phyloP scores from a whole-genome alignment of 1,140 invertebrate species.

The Amphibalanus amphitrite region DNA sequence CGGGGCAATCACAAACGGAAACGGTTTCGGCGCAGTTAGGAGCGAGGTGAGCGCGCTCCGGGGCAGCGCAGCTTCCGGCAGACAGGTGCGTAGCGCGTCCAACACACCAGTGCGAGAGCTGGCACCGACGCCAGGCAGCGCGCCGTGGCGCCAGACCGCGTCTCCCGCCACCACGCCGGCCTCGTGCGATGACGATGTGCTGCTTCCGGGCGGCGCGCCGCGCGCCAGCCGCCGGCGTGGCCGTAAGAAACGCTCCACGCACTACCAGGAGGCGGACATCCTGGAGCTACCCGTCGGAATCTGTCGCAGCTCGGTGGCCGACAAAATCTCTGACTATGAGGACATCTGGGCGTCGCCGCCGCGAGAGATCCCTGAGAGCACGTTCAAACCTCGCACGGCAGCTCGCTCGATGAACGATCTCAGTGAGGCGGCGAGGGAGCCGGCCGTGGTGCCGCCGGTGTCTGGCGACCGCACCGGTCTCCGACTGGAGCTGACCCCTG shows the following conservation, averaged over 20 bases:
- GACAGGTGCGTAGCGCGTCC: too few relatives aligned
- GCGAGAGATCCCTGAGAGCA: slow-evolving; percentile 33
- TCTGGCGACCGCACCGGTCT: slow-evolving; percentile 8
- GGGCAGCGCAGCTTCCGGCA: background rate
- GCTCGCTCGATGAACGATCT: too few relatives aligned
- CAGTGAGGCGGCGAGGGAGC: too few relatives aligned
- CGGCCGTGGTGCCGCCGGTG: slow-evolving; percentile 4
- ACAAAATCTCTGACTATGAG: slow-evolving; percentile 88
- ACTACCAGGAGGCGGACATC: slow-evolving; percentile 63
- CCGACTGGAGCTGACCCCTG: slow-evolving; percentile 32
- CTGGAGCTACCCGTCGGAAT: slow-evolving; percentile 64
- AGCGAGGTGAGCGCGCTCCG: background rate
- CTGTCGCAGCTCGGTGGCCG: slow-evolving; percentile 64
- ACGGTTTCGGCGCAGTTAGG: background rate
- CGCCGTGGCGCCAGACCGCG: too few relatives aligned
- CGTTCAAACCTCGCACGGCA: too few relatives aligned
- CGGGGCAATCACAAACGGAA: too few relatives aligned
- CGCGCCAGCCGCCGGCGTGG: slow-evolving; percentile 7
- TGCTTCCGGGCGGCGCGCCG: slow-evolving; percentile 3
- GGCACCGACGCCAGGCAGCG: background rate
- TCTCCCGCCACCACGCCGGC: background rate
- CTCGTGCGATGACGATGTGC: slow-evolving; percentile 5
- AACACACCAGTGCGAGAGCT: too few relatives aligned
- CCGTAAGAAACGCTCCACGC: slow-evolving; percentile 28
- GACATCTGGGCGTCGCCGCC: slow-evolving; percentile 66